phyloP scores from a whole-genome alignment of 1,140 invertebrate species.

The Cephus cinctus region DNA sequence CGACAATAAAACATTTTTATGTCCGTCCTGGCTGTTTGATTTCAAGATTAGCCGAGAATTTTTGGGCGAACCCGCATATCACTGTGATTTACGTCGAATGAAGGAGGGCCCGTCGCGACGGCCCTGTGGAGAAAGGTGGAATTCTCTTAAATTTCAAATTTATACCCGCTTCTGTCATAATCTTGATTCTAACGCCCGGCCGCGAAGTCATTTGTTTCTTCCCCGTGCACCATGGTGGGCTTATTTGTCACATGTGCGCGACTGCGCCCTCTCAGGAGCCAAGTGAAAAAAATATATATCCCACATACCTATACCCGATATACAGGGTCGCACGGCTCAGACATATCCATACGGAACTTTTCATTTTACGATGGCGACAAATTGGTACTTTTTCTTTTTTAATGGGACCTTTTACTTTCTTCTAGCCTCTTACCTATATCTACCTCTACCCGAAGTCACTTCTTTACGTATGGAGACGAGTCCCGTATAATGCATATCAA shows the following conservation, averaged over 20 bases:
- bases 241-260: slow-evolving; percentile 43
- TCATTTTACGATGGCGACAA: too few relatives aligned
- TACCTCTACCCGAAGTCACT: too few relatives aligned
- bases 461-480: too few relatives aligned
- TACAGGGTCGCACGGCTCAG: background rate
- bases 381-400: too few relatives aligned
- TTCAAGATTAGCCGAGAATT: slow-evolving; percentile 56
- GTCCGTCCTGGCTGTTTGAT: slow-evolving; percentile 49
- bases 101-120: slow-evolving; percentile 15
- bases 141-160: slow-evolving; percentile 58
- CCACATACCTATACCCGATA: background rate
- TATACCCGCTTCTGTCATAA: slow-evolving; percentile 51
- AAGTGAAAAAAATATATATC: background rate
- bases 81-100: slow-evolving; percentile 52
- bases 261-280: background rate
- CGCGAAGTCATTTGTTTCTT: slow-evolving; percentile 31
- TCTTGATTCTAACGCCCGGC: slow-evolving; percentile 50
- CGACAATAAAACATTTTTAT: slow-evolving; percentile 55
- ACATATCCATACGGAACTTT: background rate
- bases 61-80: slow-evolving; percentile 56
- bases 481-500: too few relatives aligned
- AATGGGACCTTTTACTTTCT: too few relatives aligned
- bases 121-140: slow-evolving; percentile 24
- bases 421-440: too few relatives aligned
- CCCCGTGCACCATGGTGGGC: slow-evolving; percentile 39